These are phyloP conservation scores for Leptopilina myrica DNA, from an alignment of 2,888 invertebrate genomes.

Conservation along the genomic window DNA sequence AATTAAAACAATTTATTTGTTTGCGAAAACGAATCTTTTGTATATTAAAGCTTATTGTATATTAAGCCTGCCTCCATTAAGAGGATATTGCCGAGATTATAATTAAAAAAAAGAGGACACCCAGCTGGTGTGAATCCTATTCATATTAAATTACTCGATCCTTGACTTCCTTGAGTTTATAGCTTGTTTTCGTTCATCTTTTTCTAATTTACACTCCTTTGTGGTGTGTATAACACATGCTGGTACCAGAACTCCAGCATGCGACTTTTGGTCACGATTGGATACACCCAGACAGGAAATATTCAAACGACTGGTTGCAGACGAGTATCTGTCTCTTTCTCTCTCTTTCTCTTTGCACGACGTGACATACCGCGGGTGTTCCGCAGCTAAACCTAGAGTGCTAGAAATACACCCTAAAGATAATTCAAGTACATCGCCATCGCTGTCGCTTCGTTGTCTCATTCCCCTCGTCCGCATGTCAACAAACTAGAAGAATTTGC, in stretches of 20 bases:
- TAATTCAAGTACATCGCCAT: slow-evolving; percentile 71
- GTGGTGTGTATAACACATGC: slow-evolving; percentile 12
- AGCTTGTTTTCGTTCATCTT: neutral
- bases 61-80: too few species aligned
- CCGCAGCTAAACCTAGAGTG: slow-evolving; percentile 70
- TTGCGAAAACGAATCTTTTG: too few species aligned
- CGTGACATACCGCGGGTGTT: slow-evolving; percentile 68
- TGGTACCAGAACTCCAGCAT: slow-evolving; percentile 34
- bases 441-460: slow-evolving; percentile 51
- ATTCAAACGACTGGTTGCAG: slow-evolving; percentile 47
- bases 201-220: slow-evolving; percentile 24
- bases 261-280: slow-evolving; percentile 33
- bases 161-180: slow-evolving; percentile 31
- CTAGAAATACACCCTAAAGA: slow-evolving; percentile 71
- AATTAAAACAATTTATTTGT: too few species aligned
- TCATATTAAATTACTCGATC: slow-evolving; percentile 36
- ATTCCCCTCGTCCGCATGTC: slow-evolving; percentile 7
- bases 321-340: neutral
- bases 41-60: too few species aligned
- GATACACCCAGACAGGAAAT: slow-evolving; percentile 44
- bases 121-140: slow-evolving; percentile 12
- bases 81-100: neutral
- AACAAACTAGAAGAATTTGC: slow-evolving; percentile 7
- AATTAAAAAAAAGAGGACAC: neutral
- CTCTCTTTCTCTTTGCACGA: slow-evolving; percentile 53